phyloP scores from a whole-genome alignment of 1,140 invertebrate genomes.

The Dinothrombium tinctorium region DNA sequence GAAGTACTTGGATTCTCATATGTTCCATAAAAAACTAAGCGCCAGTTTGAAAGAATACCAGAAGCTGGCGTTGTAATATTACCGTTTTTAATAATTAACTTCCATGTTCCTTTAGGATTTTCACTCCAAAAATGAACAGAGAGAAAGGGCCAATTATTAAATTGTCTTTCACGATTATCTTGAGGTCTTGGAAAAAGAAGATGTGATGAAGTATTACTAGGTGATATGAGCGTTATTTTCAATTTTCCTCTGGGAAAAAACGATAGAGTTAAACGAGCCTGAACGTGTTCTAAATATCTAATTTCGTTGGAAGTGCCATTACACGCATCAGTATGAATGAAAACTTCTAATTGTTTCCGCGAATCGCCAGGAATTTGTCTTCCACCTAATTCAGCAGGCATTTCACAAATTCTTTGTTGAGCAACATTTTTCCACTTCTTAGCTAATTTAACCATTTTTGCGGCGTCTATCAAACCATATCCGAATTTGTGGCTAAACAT shows the following conservation, averaged over 20 bases:
- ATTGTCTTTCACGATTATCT: constrained; percentile 80
- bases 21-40: constrained; percentile 15
- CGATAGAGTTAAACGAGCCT: constrained; percentile 83
- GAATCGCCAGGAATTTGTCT: constrained; percentile 23
- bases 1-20: constrained; percentile 8
- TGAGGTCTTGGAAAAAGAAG: constrained; percentile 71
- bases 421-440: constrained; percentile 88
- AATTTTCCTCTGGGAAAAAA: constrained; percentile 71
- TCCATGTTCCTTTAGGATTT: constrained; percentile 81
- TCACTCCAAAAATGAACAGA: constrained; percentile 99
- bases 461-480: constrained; percentile 90
- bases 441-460: constrained; percentile 85
- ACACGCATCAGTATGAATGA: constrained; percentile 75
- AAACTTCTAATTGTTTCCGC: constrained; percentile 11
- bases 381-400: constrained; percentile 44
- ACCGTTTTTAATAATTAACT: constrained; percentile 25
- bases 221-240: constrained; percentile 81
- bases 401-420: constrained; percentile 81
- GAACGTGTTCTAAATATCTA: constrained; percentile 89
- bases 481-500: constrained; percentile 71
- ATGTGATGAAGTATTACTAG: constrained; percentile 68
- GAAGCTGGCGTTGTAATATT: neutral
- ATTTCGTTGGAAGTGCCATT: constrained; percentile 62
- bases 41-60: constrained; percentile 14
- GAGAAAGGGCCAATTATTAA: constrained; percentile 99